Evolutionary conservation across 2,888 invertebrate genomes (phyloP).

Genomic region (Mimas tiliae): DNA sequence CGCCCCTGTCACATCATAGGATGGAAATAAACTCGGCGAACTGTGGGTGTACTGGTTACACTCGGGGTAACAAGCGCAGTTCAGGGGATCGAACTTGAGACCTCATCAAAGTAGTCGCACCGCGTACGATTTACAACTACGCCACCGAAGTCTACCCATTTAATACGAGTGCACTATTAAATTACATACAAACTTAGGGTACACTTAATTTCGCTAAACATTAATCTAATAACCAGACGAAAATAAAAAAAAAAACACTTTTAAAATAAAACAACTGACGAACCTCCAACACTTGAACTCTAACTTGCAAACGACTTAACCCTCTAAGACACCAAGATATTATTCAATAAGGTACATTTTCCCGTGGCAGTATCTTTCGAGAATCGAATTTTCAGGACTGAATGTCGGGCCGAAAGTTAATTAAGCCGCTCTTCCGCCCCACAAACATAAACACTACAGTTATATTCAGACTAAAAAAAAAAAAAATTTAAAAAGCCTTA

Average conservation of each 20-base stretch:
- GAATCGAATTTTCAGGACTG: constrained; percentile 52
- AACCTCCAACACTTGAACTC: not conserved
- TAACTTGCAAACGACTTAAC: constrained; percentile 11
- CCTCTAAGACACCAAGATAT: not conserved
- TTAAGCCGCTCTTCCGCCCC: constrained; percentile 41
- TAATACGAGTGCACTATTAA: no score
- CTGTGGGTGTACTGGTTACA: no score
- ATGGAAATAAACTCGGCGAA: no score
- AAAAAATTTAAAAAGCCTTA: constrained; percentile 39
- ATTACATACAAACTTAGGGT: no score
- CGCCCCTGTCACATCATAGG: no score
- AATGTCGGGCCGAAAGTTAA: constrained; percentile 48
- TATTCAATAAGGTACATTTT: constrained; percentile 6
- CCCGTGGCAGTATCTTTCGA: constrained; percentile 33
- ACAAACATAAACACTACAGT: constrained; percentile 42
- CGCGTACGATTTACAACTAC: no score
- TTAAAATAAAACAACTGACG: not conserved
- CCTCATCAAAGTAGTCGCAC: no score
- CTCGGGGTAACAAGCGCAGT: no score
- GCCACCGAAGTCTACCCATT: no score
- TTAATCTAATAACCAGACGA: not conserved
- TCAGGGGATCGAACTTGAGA: no score
- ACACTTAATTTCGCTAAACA: not conserved
- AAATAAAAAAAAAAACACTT: constrained; percentile 1
- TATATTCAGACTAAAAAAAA: constrained; percentile 37